Conservation (phyloP, 2,888 invertebrate genomes). For the Candidula unifasciata region DNA sequence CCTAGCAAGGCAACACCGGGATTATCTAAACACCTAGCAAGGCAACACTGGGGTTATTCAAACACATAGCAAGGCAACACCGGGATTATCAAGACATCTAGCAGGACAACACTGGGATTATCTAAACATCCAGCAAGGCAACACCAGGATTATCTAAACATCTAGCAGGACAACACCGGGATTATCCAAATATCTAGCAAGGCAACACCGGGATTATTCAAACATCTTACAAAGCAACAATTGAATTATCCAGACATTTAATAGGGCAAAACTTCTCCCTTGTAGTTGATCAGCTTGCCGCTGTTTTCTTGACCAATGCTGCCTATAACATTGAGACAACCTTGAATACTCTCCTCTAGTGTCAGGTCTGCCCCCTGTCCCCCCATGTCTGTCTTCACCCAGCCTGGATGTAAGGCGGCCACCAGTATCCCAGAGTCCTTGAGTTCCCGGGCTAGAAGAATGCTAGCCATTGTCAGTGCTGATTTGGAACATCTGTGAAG, state of each 20-base stretch:
- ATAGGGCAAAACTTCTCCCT: slow-evolving; percentile 44
- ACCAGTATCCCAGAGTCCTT: slow-evolving; percentile 48
- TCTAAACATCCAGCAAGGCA: no score
- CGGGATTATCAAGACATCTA: no score
- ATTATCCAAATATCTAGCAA: no score
- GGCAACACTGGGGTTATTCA: no score
- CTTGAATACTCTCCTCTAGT: slow-evolving; percentile 35
- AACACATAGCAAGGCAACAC: no score
- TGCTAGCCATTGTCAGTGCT: slow-evolving; percentile 55
- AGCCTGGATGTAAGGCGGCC: slow-evolving; percentile 52
- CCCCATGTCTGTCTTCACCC: slow-evolving; percentile 56
- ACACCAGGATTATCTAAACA: no score
- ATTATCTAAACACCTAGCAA: no score
- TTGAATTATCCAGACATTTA: neutral
- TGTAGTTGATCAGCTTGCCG: slow-evolving; percentile 38
- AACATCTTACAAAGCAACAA: neutral
- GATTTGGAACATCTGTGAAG: slow-evolving; percentile 50
- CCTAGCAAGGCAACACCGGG: no score
- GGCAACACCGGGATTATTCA: no score
- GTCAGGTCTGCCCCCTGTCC: slow-evolving; percentile 36
- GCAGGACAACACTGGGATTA: no score
- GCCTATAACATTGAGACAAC: slow-evolving; percentile 38
- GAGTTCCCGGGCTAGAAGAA: slow-evolving; percentile 51
- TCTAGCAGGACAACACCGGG: no score
- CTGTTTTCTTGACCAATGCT: slow-evolving; percentile 3